Conservation (phyloP, 2,888 invertebrate species). For the Sarcophaga variegata region DNA sequence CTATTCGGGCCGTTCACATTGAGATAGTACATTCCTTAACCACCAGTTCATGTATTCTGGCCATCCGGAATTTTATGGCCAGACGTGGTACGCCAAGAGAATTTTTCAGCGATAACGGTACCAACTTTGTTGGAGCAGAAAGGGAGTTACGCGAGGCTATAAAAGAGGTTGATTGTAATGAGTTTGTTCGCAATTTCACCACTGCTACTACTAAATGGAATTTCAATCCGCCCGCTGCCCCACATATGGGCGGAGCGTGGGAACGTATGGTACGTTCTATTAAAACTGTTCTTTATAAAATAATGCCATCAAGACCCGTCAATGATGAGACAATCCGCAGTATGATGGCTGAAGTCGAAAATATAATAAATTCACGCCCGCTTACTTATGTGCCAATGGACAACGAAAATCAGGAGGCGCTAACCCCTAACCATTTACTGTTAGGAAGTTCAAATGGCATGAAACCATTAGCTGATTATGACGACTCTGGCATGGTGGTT, state of each 20-base stretch:
- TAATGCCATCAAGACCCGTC: too few relatives aligned
- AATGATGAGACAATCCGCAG: too few relatives aligned
- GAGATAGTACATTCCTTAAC: slow-evolving; percentile 16
- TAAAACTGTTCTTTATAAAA: too few relatives aligned
- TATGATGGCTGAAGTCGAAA: too few relatives aligned
- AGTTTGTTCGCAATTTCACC: slow-evolving; percentile 26
- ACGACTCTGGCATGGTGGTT: slow-evolving; percentile 18
- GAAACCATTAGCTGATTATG: slow-evolving; percentile 26
- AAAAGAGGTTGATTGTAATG: slow-evolving; percentile 22
- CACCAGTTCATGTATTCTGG: slow-evolving; percentile 43
- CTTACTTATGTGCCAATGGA: too few relatives aligned
- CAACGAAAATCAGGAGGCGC: too few relatives aligned
- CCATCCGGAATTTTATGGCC: slow-evolving; percentile 40
- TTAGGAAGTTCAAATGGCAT: too few relatives aligned
- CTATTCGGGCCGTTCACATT: slow-evolving; percentile 39
- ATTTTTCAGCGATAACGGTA: slow-evolving; percentile 37
- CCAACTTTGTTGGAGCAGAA: slow-evolving; percentile 51
- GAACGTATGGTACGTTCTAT: too few relatives aligned
- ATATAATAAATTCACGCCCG: too few relatives aligned
- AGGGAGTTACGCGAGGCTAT: slow-evolving; percentile 52
- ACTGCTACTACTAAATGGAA: slow-evolving; percentile 23
- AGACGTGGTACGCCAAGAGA: slow-evolving; percentile 42
- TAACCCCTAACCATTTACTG: too few relatives aligned
- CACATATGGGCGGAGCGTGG: too few relatives aligned
- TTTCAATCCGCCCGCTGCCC: too few relatives aligned